These are phyloP conservation scores for Bos indicus DNA, from an alignment of 2,113 vertebrate species.

Conservation along the genomic window DNA sequence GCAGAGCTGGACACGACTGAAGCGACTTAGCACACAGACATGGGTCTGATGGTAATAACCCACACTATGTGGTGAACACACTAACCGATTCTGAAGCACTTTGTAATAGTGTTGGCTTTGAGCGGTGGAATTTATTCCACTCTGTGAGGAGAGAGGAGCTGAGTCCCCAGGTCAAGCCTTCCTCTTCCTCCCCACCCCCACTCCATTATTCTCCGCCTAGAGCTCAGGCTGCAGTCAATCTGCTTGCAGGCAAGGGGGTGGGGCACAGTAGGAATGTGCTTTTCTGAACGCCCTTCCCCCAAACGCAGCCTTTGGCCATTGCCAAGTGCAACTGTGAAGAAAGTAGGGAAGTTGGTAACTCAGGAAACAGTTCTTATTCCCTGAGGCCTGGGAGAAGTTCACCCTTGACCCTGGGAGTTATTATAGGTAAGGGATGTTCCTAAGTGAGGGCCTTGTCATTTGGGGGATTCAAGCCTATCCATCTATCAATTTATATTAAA, in stretches of 20 bases:
- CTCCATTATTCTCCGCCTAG: background rate
- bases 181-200: background rate
- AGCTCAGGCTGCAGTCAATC: background rate
- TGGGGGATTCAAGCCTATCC: background rate
- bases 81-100: background rate
- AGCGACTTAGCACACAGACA: background rate
- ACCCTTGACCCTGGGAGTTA: background rate
- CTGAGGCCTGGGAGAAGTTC: background rate
- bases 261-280: background rate
- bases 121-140: background rate
- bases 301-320: background rate
- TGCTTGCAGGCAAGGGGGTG: background rate
- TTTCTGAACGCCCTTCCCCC: background rate
- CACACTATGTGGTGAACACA: background rate
- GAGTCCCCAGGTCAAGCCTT: background rate
- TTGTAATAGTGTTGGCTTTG: background rate
- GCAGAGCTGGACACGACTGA: background rate
- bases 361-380: background rate
- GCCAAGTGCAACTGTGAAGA: background rate
- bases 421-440: background rate
- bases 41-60: background rate
- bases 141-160: background rate
- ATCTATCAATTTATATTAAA: background rate
- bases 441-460: background rate
- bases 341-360: background rate